Conservation (phyloP, 1,140 invertebrate genomes). For the Eubasilissa regina region DNA sequence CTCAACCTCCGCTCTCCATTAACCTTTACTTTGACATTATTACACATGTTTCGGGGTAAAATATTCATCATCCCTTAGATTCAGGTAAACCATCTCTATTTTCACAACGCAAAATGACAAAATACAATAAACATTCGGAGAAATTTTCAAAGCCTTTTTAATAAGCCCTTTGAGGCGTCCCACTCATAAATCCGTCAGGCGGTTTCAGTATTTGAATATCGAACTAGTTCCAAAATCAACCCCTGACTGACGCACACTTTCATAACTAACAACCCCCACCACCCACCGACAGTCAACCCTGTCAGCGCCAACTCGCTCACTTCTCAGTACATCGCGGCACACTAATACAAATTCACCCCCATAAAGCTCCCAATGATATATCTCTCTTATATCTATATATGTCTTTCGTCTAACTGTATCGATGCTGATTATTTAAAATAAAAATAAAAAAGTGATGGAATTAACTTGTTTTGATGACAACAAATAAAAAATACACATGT, state of each 20-base stretch:
- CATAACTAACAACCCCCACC: background rate
- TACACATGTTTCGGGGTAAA: too few relatives aligned
- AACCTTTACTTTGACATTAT: too few relatives aligned
- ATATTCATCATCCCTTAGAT: too few relatives aligned
- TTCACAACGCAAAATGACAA: too few relatives aligned
- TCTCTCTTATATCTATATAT: slow-evolving; percentile 3
- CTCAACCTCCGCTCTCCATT: too few relatives aligned
- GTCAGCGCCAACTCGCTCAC: slow-evolving; percentile 20
- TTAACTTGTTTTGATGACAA: too few relatives aligned
- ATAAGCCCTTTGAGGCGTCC: slow-evolving; percentile 3
- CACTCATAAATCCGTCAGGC: slow-evolving; percentile 13
- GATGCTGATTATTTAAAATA: background rate
- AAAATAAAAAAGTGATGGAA: too few relatives aligned
- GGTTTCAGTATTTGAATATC: slow-evolving; percentile 42
- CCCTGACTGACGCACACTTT: background rate
- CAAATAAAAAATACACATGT: too few relatives aligned
- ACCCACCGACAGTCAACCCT: slow-evolving; percentile 15
- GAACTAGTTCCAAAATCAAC: slow-evolving; percentile 35
- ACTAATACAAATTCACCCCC: background rate
- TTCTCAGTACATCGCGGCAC: slow-evolving; percentile 3
- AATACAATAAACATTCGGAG: too few relatives aligned
- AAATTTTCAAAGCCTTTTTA: background rate
- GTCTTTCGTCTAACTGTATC: background rate
- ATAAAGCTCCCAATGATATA: background rate
- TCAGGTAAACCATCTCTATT: too few relatives aligned